Percentiles rank a stretch among this genome's conserved stretches.
These are phyloP conservation scores for Labeo rohita DNA, from an alignment of 2,113 vertebrate species.

Conservation along the genomic window DNA sequence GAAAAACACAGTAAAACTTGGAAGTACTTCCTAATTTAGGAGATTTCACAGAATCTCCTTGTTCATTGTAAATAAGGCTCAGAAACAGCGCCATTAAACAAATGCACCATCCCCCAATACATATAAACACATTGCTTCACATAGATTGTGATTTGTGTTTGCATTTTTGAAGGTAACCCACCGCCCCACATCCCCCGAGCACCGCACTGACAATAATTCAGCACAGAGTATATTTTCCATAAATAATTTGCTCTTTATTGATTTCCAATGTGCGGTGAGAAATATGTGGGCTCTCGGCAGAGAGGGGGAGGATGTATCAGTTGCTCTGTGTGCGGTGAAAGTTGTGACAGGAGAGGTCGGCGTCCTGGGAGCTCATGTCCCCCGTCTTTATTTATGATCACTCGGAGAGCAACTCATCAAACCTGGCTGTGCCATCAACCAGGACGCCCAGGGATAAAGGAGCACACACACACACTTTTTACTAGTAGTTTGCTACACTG, in stretches of 20 bases:
- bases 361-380: constrained; percentile 77
- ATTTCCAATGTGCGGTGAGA: constrained; percentile 79
- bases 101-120: constrained; percentile 55
- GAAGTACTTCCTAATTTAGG: too few relatives aligned
- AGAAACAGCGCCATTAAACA: constrained; percentile 4
- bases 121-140: constrained; percentile 55
- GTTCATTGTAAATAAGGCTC: constrained; percentile 5
- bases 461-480: constrained; percentile 29
- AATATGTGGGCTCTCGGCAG: constrained; percentile 78
- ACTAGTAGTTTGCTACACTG: constrained; percentile 33
- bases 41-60: not conserved
- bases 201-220: constrained; percentile 78
- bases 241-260: constrained; percentile 83
- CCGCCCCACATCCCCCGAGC: constrained; percentile 63
- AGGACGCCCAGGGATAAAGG: constrained; percentile 36
- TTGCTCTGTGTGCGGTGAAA: constrained; percentile 75
- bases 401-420: constrained; percentile 65
- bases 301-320: constrained; percentile 72
- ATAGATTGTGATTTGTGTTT: constrained; percentile 75
- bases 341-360: constrained; percentile 79
- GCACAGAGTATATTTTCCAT: constrained; percentile 80
- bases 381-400: constrained; percentile 67
- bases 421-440: constrained; percentile 41
- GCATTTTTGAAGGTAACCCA: constrained; percentile 75
- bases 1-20: not conserved